Conservation (phyloP, 2,113 vertebrate species). For the Neolamprologus variostigma region DNA sequence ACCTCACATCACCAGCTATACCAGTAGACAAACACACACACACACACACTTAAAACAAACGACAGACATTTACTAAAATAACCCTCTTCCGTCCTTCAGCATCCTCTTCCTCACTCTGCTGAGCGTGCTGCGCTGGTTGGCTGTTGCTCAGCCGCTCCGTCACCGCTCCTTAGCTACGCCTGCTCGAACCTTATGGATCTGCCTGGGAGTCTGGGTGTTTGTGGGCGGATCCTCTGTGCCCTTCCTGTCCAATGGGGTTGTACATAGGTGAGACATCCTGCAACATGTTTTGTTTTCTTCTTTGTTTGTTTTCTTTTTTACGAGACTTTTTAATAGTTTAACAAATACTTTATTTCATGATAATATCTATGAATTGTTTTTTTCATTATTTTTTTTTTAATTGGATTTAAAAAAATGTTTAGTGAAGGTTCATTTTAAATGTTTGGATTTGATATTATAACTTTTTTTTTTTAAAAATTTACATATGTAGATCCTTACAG, state of each 20-base stretch:
- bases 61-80: not conserved
- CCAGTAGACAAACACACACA: not conserved
- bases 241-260: constrained; percentile 48
- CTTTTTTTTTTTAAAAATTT: fast-evolving
- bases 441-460: not conserved
- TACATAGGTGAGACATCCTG: not conserved
- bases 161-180: constrained; percentile 7
- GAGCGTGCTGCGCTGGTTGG: constrained; percentile 64
- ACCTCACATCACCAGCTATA: not conserved
- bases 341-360: not conserved
- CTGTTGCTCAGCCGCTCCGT: constrained; percentile 32
- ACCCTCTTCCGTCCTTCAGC: not conserved
- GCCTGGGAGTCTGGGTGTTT: constrained; percentile 59
- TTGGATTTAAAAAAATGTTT: fast-evolving
- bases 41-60: not conserved
- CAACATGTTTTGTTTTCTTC: not conserved
- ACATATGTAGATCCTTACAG: not conserved
- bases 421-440: not conserved
- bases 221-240: constrained; percentile 39
- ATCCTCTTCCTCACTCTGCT: constrained; percentile 69
- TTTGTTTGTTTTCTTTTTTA: not conserved
- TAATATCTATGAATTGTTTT: not conserved
- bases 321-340: not conserved
- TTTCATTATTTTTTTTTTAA: not conserved
- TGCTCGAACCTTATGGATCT: constrained; percentile 1